Percentiles rank a stretch among this genome's conserved stretches.
Evolutionary conservation across 2,113 vertebrate species (phyloP).

Genomic region (Corythoichthys intestinalis): DNA sequence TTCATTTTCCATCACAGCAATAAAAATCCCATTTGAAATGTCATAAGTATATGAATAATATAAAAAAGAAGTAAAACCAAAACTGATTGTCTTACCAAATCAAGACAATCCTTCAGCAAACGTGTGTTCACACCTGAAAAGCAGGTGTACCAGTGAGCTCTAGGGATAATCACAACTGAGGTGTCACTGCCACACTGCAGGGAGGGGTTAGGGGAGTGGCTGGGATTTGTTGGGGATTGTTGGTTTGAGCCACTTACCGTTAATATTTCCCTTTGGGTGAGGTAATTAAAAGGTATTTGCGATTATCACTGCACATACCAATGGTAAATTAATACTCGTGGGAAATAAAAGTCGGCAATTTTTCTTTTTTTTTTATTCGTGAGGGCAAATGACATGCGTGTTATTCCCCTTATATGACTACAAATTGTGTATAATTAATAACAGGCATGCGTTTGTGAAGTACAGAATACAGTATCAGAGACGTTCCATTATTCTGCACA

Average conservation of each 20-base stretch:
- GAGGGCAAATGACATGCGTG: too few species aligned
- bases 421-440: neutral
- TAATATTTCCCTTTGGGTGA: too few species aligned
- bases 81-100: constrained; percentile 44
- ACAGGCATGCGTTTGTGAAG: neutral
- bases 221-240: neutral
- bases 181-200: neutral
- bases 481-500: neutral
- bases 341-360: too few species aligned
- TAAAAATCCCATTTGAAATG: too few species aligned
- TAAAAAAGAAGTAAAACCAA: constrained; percentile 25
- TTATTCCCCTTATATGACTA: too few species aligned
- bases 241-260: neutral
- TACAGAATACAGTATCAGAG: neutral
- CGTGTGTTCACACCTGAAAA: constrained; percentile 40
- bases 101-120: constrained; percentile 1
- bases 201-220: neutral
- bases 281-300: too few species aligned
- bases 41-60: neutral
- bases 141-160: constrained; percentile 17
- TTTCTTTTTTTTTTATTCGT: too few species aligned
- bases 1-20: too few species aligned
- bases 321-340: too few species aligned
- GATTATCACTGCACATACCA: too few species aligned
- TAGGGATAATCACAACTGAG: constrained; percentile 6